These are phyloP conservation scores for Trypoxylon attenuatum DNA, from an alignment of 2,888 invertebrate genomes.

Conservation along the genomic window DNA sequence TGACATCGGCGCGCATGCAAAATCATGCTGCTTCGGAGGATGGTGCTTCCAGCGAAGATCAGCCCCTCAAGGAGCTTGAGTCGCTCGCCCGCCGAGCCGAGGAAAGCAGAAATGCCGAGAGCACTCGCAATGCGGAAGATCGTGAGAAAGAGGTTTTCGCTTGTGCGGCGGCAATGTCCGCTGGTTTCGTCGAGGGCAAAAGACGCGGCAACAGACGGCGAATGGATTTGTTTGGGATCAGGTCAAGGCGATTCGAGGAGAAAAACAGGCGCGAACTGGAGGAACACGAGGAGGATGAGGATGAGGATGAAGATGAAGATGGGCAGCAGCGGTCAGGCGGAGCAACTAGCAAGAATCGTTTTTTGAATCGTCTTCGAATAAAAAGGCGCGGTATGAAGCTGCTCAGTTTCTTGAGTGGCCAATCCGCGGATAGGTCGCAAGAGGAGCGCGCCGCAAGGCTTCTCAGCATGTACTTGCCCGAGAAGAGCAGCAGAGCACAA, in stretches of 20 bases:
- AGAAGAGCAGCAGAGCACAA: slow-evolving; percentile 60
- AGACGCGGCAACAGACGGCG: slow-evolving; percentile 43
- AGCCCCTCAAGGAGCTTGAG: slow-evolving; percentile 52
- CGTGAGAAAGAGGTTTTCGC: no score
- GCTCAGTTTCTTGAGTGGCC: slow-evolving; percentile 69
- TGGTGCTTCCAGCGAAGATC: slow-evolving; percentile 30
- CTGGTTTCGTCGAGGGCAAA: slow-evolving; percentile 19
- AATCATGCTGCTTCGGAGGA: no score
- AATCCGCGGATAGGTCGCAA: slow-evolving; percentile 62
- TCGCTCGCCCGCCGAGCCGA: slow-evolving; percentile 55
- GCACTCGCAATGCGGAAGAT: no score
- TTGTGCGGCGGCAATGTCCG: slow-evolving; percentile 14
- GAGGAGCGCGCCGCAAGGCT: slow-evolving; percentile 68
- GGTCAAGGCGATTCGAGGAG: slow-evolving; percentile 60
- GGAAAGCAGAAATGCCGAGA: slow-evolving; percentile 50
- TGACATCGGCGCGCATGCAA: no score
- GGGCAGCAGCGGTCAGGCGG: slow-evolving; percentile 45
- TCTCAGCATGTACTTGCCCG: slow-evolving; percentile 67
- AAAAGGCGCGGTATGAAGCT: slow-evolving; percentile 66
- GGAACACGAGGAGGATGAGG: slow-evolving; percentile 53
- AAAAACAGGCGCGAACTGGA: no score
- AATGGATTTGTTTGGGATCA: slow-evolving; percentile 60
- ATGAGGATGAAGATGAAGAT: slow-evolving; percentile 54
- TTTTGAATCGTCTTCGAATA: slow-evolving; percentile 62
- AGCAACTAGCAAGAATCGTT: slow-evolving; percentile 57